Conservation (phyloP, 2,797 vertebrate genomes). For the Ceryle rudis region DNA sequence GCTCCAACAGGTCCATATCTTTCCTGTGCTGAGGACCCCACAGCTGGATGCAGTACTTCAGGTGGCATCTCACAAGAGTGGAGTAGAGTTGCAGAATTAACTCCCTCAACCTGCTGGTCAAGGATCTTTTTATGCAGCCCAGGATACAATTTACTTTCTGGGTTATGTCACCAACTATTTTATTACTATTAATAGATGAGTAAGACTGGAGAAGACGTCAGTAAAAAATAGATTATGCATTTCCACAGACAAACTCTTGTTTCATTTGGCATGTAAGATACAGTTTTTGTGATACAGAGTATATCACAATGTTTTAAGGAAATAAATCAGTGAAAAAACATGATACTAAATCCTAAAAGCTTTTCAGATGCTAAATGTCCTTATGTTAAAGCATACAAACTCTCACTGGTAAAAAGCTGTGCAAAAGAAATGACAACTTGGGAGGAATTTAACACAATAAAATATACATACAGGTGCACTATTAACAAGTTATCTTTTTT, state of each 20-base stretch:
- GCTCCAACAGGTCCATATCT: no score
- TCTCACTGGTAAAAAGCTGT: not conserved
- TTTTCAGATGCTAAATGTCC: not conserved
- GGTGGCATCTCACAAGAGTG: no score
- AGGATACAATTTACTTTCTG: not conserved
- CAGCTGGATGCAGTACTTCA: no score
- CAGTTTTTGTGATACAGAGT: not conserved
- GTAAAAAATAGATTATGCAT: not conserved
- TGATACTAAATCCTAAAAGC: not conserved
- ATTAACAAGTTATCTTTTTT: not conserved
- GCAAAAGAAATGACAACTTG: not conserved
- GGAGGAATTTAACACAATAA: not conserved
- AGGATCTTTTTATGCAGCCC: not conserved
- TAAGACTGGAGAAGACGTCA: not conserved
- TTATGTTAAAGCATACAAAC: not conserved
- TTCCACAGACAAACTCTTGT: not conserved
- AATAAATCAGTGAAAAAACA: not conserved
- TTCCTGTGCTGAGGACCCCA: no score
- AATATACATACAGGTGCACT: not conserved
- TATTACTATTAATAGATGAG: not conserved
- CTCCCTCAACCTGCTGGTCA: no score
- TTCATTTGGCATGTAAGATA: not conserved
- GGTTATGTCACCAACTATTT: not conserved
- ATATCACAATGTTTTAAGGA: not conserved
- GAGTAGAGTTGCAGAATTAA: no score